Evolutionary conservation across 2,113 vertebrate genomes (phyloP).

Genomic region (Rhinoderma darwinii): DNA sequence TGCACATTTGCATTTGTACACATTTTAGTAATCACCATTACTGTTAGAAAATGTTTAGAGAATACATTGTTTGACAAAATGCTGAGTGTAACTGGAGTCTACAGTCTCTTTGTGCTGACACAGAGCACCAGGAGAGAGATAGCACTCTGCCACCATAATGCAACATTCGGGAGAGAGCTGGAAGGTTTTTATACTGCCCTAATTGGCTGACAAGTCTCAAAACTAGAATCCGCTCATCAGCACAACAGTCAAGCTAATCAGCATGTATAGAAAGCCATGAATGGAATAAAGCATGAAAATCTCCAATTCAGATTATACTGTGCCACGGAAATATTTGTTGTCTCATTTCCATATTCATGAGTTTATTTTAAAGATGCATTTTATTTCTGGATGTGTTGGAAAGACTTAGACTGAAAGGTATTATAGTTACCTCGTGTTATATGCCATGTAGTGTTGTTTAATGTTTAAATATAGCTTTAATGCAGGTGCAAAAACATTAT

Average conservation of each 20-base stretch:
- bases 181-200: constrained; percentile 50
- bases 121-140: constrained; percentile 44
- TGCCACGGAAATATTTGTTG: constrained; percentile 3
- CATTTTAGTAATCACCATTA: constrained; percentile 17
- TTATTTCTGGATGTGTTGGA: background rate
- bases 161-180: constrained; percentile 54
- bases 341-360: constrained; percentile 35
- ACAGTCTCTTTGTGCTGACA: constrained; percentile 55
- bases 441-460: background rate
- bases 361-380: background rate
- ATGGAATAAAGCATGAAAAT: constrained; percentile 22
- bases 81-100: constrained; percentile 50
- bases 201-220: constrained; percentile 56
- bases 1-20: background rate
- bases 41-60: background rate
- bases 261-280: constrained; percentile 26
- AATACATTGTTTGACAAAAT: constrained; percentile 51
- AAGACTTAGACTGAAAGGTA: background rate
- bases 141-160: constrained; percentile 43
- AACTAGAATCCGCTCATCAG: constrained; percentile 43
- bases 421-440: background rate
- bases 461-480: background rate
- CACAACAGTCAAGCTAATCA: constrained; percentile 39
- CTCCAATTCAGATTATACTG: constrained; percentile 23
- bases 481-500: background rate